Conservation (phyloP, 2,113 vertebrate genomes). For the Notothenia coriiceps region DNA sequence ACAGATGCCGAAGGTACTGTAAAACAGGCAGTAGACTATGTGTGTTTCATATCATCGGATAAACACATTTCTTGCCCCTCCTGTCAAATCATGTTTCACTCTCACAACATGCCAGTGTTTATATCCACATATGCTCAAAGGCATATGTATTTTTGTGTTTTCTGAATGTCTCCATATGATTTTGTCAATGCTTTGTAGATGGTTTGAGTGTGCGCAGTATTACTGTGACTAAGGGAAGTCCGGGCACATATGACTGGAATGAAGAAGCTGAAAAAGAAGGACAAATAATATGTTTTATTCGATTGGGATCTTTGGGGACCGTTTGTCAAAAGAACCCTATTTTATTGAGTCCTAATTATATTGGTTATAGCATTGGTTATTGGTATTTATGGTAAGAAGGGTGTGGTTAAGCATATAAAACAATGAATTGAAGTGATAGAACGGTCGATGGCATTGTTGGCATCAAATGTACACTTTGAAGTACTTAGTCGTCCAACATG, state of each 20-base stretch:
- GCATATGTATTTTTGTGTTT: conserved; percentile 20
- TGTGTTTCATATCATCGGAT: neutral
- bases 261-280: neutral
- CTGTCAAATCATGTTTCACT: conserved; percentile 35
- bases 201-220: conserved; percentile 1
- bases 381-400: too few relatives aligned
- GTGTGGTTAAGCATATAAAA: too few relatives aligned
- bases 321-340: too few relatives aligned
- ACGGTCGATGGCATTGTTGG: neutral
- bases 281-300: neutral
- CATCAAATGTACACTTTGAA: neutral
- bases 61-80: conserved; percentile 27
- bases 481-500: too few relatives aligned
- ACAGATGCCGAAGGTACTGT: conserved; percentile 44
- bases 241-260: neutral
- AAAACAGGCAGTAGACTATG: conserved; percentile 16
- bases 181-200: conserved; percentile 20
- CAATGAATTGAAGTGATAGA: neutral
- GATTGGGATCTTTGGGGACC: too few relatives aligned
- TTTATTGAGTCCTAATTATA: too few relatives aligned
- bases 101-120: conserved; percentile 24
- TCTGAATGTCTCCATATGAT: conserved; percentile 7
- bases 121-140: conserved; percentile 11
- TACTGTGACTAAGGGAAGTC: conserved; percentile 14
- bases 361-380: too few relatives aligned